Percentiles rank a stretch among this genome's conserved stretches.
These are phyloP conservation scores for Sebastes fasciatus DNA, from an alignment of 2,113 vertebrate genomes.

Conservation along the genomic window DNA sequence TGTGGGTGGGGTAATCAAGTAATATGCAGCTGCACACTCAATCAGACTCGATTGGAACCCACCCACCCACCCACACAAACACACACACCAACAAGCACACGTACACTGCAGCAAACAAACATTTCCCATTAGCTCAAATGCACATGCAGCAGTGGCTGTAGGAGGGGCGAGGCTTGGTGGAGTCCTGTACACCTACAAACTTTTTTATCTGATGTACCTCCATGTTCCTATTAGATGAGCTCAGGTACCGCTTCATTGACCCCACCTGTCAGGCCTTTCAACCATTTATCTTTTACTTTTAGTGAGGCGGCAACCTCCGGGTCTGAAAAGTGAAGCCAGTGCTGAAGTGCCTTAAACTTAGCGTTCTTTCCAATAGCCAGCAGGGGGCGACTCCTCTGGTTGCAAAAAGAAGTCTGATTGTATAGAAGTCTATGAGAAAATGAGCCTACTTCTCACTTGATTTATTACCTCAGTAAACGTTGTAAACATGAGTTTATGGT, in stretches of 20 bases:
- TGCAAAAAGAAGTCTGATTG: too few species aligned
- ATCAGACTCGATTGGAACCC: constrained; percentile 51
- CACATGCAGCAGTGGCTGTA: not conserved
- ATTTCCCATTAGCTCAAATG: not conserved
- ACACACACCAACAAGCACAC: not conserved
- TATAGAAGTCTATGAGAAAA: too few species aligned
- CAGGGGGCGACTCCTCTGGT: too few species aligned
- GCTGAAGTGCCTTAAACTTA: too few species aligned
- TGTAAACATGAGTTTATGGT: too few species aligned
- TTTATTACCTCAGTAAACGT: too few species aligned
- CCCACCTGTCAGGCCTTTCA: not conserved
- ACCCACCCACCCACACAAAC: constrained; percentile 10
- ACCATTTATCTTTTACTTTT: not conserved
- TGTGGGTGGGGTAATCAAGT: constrained; percentile 59
- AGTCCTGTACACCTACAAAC: not conserved
- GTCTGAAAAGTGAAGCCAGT: too few species aligned
- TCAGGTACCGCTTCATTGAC: not conserved
- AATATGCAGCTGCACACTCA: constrained; percentile 71
- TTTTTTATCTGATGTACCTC: not conserved
- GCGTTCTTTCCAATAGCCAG: too few species aligned
- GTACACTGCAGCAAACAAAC: not conserved
- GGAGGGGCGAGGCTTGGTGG: not conserved
- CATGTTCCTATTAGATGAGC: not conserved
- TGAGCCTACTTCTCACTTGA: too few species aligned
- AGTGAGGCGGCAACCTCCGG: too few species aligned